Percentiles rank a stretch among this genome's conserved stretches.
Conservation (phyloP, 2,113 vertebrate genomes). For the Struthio camelus region DNA sequence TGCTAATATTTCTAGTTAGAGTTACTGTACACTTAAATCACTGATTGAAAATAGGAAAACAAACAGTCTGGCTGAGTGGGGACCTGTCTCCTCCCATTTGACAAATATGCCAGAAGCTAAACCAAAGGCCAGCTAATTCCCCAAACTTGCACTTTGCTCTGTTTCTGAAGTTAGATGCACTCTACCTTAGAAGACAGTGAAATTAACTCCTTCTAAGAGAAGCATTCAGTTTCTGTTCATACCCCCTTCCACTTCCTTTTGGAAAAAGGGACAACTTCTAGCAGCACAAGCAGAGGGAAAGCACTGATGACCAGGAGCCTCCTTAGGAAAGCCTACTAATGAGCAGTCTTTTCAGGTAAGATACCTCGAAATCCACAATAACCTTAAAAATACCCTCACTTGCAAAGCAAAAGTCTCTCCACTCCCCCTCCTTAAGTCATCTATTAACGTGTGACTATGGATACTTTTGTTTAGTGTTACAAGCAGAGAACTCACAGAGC, state of each 20-base stretch:
- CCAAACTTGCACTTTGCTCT: not conserved
- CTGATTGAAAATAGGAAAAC: not conserved
- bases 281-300: not conserved
- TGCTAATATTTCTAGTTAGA: not conserved
- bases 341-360: not conserved
- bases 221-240: not conserved
- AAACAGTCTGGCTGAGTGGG: not conserved
- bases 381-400: not conserved
- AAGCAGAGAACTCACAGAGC: constrained; percentile 85
- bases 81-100: not conserved
- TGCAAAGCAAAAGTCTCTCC: not conserved
- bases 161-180: not conserved
- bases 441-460: not conserved
- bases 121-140: not conserved
- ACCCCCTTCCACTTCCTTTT: not conserved
- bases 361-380: not conserved
- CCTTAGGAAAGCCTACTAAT: not conserved
- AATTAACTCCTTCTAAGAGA: not conserved
- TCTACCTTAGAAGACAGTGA: not conserved
- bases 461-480: not conserved
- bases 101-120: not conserved
- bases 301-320: not conserved
- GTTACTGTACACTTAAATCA: not conserved
- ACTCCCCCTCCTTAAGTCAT: not conserved
- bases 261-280: not conserved